These are phyloP conservation scores for Empidonax traillii DNA, from an alignment of 2,113 vertebrate species.

Conservation along the genomic window DNA sequence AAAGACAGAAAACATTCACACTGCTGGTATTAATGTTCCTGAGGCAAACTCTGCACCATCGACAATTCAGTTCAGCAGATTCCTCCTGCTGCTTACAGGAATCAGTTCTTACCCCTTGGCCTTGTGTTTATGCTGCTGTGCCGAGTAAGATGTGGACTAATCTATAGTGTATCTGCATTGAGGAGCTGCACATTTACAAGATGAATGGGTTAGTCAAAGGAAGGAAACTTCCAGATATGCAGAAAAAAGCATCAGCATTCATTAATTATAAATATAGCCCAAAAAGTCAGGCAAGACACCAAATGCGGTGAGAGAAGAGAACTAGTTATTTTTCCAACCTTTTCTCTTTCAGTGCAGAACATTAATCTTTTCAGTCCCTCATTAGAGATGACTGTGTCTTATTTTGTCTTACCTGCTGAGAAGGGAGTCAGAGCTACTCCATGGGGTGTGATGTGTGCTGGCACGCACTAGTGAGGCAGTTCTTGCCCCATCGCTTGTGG, in stretches of 20 bases:
- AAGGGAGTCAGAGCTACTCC: background rate
- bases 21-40: background rate
- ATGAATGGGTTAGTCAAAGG: background rate
- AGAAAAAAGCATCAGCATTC: background rate
- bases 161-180: background rate
- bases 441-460: fast-evolving
- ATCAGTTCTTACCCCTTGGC: background rate
- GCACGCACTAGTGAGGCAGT: background rate
- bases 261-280: background rate
- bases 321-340: background rate
- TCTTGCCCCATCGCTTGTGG: fast-evolving
- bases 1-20: background rate
- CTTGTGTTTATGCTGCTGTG: background rate
- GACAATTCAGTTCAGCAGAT: background rate
- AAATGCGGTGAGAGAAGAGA: background rate
- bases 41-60: background rate
- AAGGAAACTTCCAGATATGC: background rate
- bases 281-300: background rate
- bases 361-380: background rate
- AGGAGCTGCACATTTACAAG: background rate
- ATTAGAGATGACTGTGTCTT: background rate
- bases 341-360: background rate
- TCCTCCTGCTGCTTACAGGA: background rate
- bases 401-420: background rate
- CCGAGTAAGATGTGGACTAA: background rate